A percentile compares a stretch with the other conserved stretches of the same genome.
Conservation (phyloP, 2,113 vertebrate species). For the Dendrocopos noguchii region DNA sequence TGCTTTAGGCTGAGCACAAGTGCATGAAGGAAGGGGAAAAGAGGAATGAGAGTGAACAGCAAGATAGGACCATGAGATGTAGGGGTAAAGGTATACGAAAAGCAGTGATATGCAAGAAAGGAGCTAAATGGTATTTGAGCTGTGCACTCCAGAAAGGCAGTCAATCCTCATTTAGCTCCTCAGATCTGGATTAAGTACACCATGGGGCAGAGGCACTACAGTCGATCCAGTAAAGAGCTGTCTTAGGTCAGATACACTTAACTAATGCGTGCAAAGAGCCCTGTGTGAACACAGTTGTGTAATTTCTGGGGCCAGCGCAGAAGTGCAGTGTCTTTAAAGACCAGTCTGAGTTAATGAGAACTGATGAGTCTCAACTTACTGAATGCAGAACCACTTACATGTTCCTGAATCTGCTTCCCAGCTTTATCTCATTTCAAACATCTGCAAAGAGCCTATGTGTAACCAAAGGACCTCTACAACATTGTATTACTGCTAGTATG, state of each 20-base stretch:
- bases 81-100: neutral
- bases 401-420: neutral
- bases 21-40: neutral
- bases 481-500: neutral
- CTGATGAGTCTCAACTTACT: constrained; percentile 13
- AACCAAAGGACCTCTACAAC: neutral
- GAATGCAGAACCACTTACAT: neutral
- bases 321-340: neutral
- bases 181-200: neutral
- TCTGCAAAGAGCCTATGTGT: neutral
- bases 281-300: neutral
- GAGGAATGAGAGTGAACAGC: neutral
- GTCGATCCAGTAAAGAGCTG: neutral
- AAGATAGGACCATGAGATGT: rapidly evolving
- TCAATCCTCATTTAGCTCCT: neutral
- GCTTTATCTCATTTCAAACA: neutral
- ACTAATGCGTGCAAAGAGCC: neutral
- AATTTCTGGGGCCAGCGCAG: constrained; percentile 17
- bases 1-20: neutral
- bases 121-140: neutral
- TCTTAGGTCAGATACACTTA: neutral
- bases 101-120: neutral
- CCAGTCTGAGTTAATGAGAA: neutral
- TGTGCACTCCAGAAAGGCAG: neutral
- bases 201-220: neutral